A percentile compares a stretch with the other conserved stretches of the same genome.
These are phyloP conservation scores for Dynastes tityus DNA, from an alignment of 2,888 invertebrate species.

Conservation along the genomic window DNA sequence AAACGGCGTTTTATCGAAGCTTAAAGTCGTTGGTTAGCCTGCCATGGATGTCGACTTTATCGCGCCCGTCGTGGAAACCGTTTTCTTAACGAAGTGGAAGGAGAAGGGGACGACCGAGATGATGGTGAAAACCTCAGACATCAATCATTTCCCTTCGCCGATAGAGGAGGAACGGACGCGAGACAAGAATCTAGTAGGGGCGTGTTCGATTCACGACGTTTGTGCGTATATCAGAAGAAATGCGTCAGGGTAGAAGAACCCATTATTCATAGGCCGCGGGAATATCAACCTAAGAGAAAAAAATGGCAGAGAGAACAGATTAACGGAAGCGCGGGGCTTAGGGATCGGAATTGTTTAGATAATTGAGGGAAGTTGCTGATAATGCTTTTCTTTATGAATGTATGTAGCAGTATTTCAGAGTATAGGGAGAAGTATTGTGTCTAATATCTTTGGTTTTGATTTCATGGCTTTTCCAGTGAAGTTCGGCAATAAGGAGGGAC, in stretches of 20 bases:
- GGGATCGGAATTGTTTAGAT: no score
- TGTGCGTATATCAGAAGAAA: conserved; percentile 14
- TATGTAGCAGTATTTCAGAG: no score
- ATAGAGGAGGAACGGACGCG: not conserved
- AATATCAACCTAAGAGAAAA: no score
- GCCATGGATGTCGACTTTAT: conserved; percentile 6
- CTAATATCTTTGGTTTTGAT: no score
- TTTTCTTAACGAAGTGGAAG: conserved; percentile 24
- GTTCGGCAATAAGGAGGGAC: no score
- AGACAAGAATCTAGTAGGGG: conserved; percentile 24
- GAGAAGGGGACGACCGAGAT: not conserved
- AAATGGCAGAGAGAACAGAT: no score
- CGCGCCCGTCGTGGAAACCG: not conserved
- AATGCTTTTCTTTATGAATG: not conserved
- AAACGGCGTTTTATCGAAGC: no score
- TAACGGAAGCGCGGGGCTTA: no score
- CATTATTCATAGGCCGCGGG: no score
- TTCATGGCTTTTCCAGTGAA: no score
- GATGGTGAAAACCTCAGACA: conserved; percentile 6
- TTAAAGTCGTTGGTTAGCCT: no score
- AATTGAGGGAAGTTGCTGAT: conserved; percentile 16
- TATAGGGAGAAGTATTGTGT: no score
- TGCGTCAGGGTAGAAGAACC: conserved; percentile 6
- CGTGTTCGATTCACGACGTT: conserved; percentile 16
- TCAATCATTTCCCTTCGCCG: conserved; percentile 5